phyloP scores from a whole-genome alignment of 2,888 invertebrate species.

The Volucella bombylans region DNA sequence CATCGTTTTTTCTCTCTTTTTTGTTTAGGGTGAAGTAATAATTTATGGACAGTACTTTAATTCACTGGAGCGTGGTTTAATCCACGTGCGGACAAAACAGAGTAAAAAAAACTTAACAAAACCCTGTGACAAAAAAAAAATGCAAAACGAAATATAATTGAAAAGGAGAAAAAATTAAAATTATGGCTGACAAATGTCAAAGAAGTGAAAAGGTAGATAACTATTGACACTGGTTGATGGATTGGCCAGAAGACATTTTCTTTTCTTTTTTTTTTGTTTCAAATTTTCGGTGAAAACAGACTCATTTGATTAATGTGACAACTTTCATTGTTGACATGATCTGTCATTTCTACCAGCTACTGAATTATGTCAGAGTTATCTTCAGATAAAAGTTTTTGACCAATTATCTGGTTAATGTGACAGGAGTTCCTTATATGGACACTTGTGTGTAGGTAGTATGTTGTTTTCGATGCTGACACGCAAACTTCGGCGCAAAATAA shows the following conservation, averaged over 20 bases:
- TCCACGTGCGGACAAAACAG: slow-evolving; percentile 66
- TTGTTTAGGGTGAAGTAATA: slow-evolving; percentile 62
- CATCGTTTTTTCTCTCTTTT: too few species aligned
- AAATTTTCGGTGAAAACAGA: slow-evolving; percentile 22
- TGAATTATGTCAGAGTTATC: background rate
- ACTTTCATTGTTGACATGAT: slow-evolving; percentile 30
- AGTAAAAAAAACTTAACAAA: slow-evolving; percentile 2
- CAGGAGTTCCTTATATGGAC: background rate
- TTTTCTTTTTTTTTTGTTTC: background rate
- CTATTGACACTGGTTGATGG: slow-evolving; percentile 56
- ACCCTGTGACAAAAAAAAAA: background rate
- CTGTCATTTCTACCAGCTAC: slow-evolving; percentile 6
- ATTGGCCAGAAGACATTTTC: slow-evolving; percentile 22
- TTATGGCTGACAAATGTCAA: slow-evolving; percentile 60
- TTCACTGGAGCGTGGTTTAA: slow-evolving; percentile 68
- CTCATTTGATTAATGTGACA: slow-evolving; percentile 44
- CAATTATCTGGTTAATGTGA: slow-evolving; percentile 9
- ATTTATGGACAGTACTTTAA: slow-evolving; percentile 59
- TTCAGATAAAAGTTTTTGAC: background rate
- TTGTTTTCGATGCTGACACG: too few species aligned
- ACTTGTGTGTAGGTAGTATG: too few species aligned
- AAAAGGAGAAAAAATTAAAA: slow-evolving; percentile 24
- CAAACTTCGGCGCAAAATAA: too few species aligned
- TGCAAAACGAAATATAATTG: slow-evolving; percentile 22
- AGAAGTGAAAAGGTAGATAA: slow-evolving; percentile 50